Conservation (phyloP, 2,888 invertebrate genomes). For the Neuroscelio doddi region DNA sequence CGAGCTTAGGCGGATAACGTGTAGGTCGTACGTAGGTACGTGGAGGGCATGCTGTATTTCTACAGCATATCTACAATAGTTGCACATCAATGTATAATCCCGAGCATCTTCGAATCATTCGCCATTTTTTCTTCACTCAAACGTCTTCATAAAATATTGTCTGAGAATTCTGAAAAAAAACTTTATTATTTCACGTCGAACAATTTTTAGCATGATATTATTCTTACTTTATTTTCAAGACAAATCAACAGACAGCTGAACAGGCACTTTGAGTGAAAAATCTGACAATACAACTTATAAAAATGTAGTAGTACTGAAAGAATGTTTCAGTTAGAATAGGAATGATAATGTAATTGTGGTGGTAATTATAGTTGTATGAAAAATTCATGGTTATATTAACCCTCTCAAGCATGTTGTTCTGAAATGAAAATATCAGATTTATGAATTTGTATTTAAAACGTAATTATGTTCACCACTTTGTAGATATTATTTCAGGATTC, state of each 20-base stretch:
- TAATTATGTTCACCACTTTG: too few species aligned
- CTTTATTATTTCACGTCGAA: neutral
- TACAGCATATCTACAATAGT: conserved; percentile 6
- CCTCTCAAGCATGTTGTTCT: too few species aligned
- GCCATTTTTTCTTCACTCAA: conserved; percentile 4
- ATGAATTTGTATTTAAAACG: too few species aligned
- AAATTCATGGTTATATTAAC: too few species aligned
- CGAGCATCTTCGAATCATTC: conserved; percentile 6
- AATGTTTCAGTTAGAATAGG: too few species aligned
- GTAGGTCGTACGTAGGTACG: conserved; percentile 45
- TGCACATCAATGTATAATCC: conserved; percentile 3
- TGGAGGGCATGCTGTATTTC: conserved; percentile 15
- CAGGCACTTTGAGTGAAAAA: too few species aligned
- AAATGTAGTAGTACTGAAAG: too few species aligned
- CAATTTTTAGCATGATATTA: conserved; percentile 2
- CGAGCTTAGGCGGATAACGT: conserved; percentile 55
- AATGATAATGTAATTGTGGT: too few species aligned
- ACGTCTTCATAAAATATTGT: neutral
- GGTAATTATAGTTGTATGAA: too few species aligned
- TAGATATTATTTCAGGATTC: too few species aligned
- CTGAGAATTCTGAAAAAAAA: neutral
- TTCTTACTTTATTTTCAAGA: neutral
- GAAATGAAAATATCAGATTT: too few species aligned
- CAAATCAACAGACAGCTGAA: conserved; percentile 2
- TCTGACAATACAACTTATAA: too few species aligned